phyloP scores from a whole-genome alignment of 1,140 invertebrate species.

The Drosophila equinoxialis region DNA sequence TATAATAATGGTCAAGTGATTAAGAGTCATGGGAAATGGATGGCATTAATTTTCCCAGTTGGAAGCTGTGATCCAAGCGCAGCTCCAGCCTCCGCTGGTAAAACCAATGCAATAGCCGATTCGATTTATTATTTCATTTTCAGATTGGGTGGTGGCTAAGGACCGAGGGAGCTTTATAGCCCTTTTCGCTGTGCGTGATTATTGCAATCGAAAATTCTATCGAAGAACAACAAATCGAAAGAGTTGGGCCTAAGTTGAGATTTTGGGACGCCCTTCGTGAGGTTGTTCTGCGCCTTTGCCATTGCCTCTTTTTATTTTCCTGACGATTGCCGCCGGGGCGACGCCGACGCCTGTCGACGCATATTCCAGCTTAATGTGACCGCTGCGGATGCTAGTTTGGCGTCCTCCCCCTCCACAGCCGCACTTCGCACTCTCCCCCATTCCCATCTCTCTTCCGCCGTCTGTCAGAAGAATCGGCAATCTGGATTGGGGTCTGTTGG shows the following conservation, averaged over 20 bases:
- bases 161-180: neutral
- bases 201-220: constrained; percentile 78
- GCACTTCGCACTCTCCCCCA: neutral
- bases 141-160: constrained; percentile 8
- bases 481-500: constrained; percentile 56
- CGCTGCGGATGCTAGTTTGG: constrained; percentile 45
- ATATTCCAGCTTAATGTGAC: constrained; percentile 72
- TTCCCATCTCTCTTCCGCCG: neutral
- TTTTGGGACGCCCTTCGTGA: constrained; percentile 67
- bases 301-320: constrained; percentile 14
- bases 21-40: constrained; percentile 80
- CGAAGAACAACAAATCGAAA: constrained; percentile 58
- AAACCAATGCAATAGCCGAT: constrained; percentile 14
- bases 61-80: constrained; percentile 16
- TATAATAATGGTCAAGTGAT: constrained; percentile 76
- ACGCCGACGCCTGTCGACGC: constrained; percentile 59
- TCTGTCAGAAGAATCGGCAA: constrained; percentile 43
- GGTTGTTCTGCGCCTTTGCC: constrained; percentile 20
- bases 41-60: constrained; percentile 76
- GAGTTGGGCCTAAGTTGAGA: constrained; percentile 19
- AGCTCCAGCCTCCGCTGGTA: neutral
- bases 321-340: constrained; percentile 57
- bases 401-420: neutral
- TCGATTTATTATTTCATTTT: constrained; percentile 15
- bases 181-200: constrained; percentile 58